Evolutionary conservation across 2,113 vertebrate genomes (phyloP), one percentile per base, ranked within the genome.

Genomic region (Actenoides hombroni): DNA sequence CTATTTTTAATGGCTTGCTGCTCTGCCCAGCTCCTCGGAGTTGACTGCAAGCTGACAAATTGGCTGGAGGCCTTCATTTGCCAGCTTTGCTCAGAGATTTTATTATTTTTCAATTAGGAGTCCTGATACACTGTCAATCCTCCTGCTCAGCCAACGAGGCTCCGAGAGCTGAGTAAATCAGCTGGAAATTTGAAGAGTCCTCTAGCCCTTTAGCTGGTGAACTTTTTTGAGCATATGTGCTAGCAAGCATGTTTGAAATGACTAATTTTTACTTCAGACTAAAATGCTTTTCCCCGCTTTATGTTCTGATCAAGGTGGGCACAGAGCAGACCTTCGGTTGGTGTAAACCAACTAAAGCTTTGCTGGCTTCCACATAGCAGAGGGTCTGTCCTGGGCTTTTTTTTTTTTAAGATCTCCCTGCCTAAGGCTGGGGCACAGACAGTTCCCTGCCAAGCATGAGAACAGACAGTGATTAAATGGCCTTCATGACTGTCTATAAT

Each of bases 21-120:
- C 94, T 97, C 94, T 97, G 59, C 95, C 94, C 33, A 4, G 92
- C 94, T 98, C 95, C 93, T 95, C 61, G 0, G 85, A 95, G 96
- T 95, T 97, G 95, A 94, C 97, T 98, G 96, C 88, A 97, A 97
- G 96, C 97, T 97, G 98, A 98, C 96, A 97, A 96, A 96, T 87
- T 86, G 96, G 96, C 96, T 97, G 37, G 94, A 96, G 97, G 95
- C 94, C 82, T 97, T 93, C 73, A 95, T 98, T 96, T 97, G 96
- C 97, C 97, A 98, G 96, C 89, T 97, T 92, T 68, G 83, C 96
- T 97, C 88, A 89, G 94, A 95, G 94, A 94, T 96, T 97, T 97
- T 95, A 97, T 93, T 94, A 95, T 95, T 97, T 96, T 96, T 98
- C 95, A 95, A 91, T 98, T 96, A 97, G 70, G 60, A 97, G 95